These are phyloP conservation scores for Eupithecia vulgata DNA, from an alignment of 2,888 invertebrate species.

Conservation along the genomic window DNA sequence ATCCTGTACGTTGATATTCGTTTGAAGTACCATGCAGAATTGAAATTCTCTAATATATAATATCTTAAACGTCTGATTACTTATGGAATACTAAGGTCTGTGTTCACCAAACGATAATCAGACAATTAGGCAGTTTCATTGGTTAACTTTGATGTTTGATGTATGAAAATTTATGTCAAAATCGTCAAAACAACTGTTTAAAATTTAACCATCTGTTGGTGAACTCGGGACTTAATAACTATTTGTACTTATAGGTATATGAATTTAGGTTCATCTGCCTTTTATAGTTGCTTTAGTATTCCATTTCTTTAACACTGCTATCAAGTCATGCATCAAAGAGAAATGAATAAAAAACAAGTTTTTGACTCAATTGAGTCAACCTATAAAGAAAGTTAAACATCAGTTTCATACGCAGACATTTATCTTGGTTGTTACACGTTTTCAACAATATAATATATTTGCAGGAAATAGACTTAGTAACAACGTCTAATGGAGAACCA, in stretches of 20 bases:
- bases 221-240: no score
- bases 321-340: not conserved
- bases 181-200: no score
- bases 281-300: not conserved
- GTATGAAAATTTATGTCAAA: no score
- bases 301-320: not conserved
- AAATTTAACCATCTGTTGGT: no score
- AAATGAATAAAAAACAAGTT: not conserved
- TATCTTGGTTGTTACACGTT: not conserved
- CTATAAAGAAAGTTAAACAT: not conserved
- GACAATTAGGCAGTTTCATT: no score
- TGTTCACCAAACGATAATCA: no score
- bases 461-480: conserved; percentile 82
- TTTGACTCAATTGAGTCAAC: not conserved
- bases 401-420: no score
- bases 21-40: not conserved
- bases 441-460: conserved; percentile 42
- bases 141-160: no score
- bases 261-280: not conserved
- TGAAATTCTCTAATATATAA: not conserved
- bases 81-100: not conserved
- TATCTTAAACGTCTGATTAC: not conserved
- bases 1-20: conserved; percentile 65
- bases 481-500: conserved; percentile 90
- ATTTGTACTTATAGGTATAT: not conserved